These are phyloP conservation scores for Idaea straminata DNA, from an alignment of 2,888 invertebrate genomes.

Conservation along the genomic window DNA sequence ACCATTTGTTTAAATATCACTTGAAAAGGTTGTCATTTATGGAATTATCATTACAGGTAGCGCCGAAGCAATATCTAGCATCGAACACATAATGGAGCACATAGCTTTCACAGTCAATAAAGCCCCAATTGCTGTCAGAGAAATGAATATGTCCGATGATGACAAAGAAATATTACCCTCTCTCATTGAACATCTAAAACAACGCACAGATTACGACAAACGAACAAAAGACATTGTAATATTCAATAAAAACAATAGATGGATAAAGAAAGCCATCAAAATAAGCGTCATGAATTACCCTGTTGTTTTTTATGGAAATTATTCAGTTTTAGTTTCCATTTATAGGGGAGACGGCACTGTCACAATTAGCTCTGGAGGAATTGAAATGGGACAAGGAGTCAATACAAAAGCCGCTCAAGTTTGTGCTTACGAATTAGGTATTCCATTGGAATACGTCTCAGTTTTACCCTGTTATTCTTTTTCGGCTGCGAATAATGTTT, in stretches of 20 bases:
- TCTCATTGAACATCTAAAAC: conserved; percentile 78
- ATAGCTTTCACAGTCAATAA: conserved; percentile 78
- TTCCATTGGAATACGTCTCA: conserved; percentile 81
- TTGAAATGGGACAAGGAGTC: conserved; percentile 89
- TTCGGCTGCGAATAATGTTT: conserved; percentile 80
- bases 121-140: conserved; percentile 80
- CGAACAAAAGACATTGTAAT: conserved; percentile 69
- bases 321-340: conserved; percentile 81
- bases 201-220: conserved; percentile 75
- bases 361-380: conserved; percentile 83
- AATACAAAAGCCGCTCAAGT: conserved; percentile 90
- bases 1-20: neutral
- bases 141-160: conserved; percentile 74
- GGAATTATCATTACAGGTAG: conserved; percentile 54
- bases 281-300: conserved; percentile 84
- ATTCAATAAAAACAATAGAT: conserved; percentile 85
- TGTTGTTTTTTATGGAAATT: conserved; percentile 76
- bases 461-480: conserved; percentile 82
- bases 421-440: conserved; percentile 85
- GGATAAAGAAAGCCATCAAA: conserved; percentile 86
- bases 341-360: conserved; percentile 86
- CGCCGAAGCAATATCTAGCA: conserved; percentile 79
- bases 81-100: conserved; percentile 85
- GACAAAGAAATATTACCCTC: conserved; percentile 63
- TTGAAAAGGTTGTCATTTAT: neutral